phyloP scores from a whole-genome alignment of 2,888 invertebrate species.

The Perdita meconis region DNA sequence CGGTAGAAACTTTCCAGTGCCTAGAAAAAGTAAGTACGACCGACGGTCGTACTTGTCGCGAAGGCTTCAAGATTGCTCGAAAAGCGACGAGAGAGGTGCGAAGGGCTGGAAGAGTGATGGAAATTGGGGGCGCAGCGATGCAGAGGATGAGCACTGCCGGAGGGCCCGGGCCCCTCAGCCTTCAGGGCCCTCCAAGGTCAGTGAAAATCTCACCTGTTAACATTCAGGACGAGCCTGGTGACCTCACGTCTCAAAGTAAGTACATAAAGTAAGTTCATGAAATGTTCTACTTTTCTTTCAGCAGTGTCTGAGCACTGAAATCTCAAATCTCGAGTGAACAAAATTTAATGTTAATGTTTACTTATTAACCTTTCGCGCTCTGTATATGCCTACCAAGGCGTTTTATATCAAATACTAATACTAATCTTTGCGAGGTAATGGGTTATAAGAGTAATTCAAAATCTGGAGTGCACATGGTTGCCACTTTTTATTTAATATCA shows the following conservation, averaged over 20 bases:
- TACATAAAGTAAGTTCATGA: conserved; percentile 48
- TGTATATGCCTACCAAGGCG: too few species aligned
- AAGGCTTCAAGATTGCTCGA: conserved; percentile 80
- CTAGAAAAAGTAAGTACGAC: conserved; percentile 57
- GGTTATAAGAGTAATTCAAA: too few species aligned
- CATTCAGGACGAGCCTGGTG: conserved; percentile 80
- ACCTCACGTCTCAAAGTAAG: conserved; percentile 82
- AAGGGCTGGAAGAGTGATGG: conserved; percentile 76
- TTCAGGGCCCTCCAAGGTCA: conserved; percentile 83
- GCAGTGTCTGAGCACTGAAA: not conserved
- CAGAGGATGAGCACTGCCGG: conserved; percentile 79
- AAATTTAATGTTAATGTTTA: too few species aligned
- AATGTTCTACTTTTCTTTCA: not conserved
- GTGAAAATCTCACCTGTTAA: conserved; percentile 83
- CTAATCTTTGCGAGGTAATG: too few species aligned
- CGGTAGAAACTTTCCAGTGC: conserved; percentile 31
- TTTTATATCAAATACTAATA: too few species aligned
- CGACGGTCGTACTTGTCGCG: conserved; percentile 61
- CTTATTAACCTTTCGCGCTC: too few species aligned
- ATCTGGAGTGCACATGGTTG: too few species aligned
- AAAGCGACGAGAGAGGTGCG: conserved; percentile 76
- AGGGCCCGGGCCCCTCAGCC: conserved; percentile 81
- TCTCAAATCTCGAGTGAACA: too few species aligned
- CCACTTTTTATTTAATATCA: too few species aligned
- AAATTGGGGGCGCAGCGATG: conserved; percentile 80